Percentiles rank a stretch among this genome's conserved stretches.
Conservation (phyloP, 2,888 invertebrate genomes). For the Hydrotaea cyrtoneurina region DNA sequence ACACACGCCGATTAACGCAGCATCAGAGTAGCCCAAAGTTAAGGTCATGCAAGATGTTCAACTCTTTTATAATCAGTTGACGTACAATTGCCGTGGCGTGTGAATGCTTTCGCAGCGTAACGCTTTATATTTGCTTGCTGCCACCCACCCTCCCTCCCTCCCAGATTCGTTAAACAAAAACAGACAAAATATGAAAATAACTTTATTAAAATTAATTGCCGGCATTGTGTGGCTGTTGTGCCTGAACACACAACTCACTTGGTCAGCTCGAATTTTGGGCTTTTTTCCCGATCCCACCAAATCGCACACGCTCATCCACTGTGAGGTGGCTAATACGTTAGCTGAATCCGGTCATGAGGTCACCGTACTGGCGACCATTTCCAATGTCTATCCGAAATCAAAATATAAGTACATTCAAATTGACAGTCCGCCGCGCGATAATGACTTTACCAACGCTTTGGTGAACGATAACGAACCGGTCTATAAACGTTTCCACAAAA, state of each 20-base stretch:
- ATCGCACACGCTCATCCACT: constrained; percentile 69
- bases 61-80: neutral
- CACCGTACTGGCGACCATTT: constrained; percentile 43
- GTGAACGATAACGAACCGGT: constrained; percentile 61
- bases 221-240: neutral
- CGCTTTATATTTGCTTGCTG: constrained; percentile 2
- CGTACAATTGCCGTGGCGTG: neutral
- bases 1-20: neutral
- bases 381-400: constrained; percentile 33
- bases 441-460: constrained; percentile 36
- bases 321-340: constrained; percentile 68
- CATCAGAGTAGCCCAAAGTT: neutral
- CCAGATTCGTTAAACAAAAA: neutral
- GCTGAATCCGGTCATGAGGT: constrained; percentile 70
- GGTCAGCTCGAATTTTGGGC: constrained; percentile 42
- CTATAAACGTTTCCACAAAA: constrained; percentile 42
- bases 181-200: neutral
- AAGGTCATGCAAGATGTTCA: neutral
- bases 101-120: neutral
- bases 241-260: neutral
- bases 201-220: neutral
- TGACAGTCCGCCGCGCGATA: neutral
- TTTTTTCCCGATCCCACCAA: constrained; percentile 63
- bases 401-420: constrained; percentile 48
- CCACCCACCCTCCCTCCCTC: neutral